These are phyloP conservation scores for Latrodectus hesperus DNA, from an alignment of 2,888 invertebrate species.

Conservation along the genomic window DNA sequence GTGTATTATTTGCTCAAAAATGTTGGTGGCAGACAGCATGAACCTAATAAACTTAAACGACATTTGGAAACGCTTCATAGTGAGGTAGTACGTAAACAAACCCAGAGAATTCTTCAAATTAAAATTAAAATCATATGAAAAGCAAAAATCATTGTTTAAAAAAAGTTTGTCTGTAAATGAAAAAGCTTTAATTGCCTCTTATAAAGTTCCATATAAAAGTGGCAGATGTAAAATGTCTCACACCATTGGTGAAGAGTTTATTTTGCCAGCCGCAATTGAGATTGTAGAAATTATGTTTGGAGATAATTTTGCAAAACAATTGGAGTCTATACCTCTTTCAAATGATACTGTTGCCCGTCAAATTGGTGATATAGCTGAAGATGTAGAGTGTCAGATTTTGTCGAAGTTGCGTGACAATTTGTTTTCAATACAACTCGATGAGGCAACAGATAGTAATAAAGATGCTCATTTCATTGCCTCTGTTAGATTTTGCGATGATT, in stretches of 20 bases:
- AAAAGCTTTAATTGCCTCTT: slow-evolving; percentile 50
- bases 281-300: slow-evolving; percentile 54
- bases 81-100: slow-evolving; percentile 1
- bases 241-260: slow-evolving; percentile 57
- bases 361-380: slow-evolving; percentile 59
- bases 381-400: slow-evolving; percentile 52
- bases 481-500: slow-evolving; percentile 32
- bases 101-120: neutral
- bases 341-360: slow-evolving; percentile 50
- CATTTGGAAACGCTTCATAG: too few species aligned
- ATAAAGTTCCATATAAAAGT: slow-evolving; percentile 51
- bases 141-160: neutral
- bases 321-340: slow-evolving; percentile 37
- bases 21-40: too few species aligned
- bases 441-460: slow-evolving; percentile 42
- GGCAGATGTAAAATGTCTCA: slow-evolving; percentile 49
- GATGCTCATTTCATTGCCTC: slow-evolving; percentile 33
- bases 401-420: slow-evolving; percentile 53
- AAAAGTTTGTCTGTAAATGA: slow-evolving; percentile 35
- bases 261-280: slow-evolving; percentile 58
- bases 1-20: too few species aligned
- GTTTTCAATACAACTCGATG: slow-evolving; percentile 23
- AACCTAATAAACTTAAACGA: too few species aligned
- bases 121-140: slow-evolving; percentile 3
- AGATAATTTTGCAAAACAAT: slow-evolving; percentile 15